Evolutionary conservation across 2,113 vertebrate genomes (phyloP), one percentile per base, ranked within the genome.

Genomic region (Silurus asotus): DNA sequence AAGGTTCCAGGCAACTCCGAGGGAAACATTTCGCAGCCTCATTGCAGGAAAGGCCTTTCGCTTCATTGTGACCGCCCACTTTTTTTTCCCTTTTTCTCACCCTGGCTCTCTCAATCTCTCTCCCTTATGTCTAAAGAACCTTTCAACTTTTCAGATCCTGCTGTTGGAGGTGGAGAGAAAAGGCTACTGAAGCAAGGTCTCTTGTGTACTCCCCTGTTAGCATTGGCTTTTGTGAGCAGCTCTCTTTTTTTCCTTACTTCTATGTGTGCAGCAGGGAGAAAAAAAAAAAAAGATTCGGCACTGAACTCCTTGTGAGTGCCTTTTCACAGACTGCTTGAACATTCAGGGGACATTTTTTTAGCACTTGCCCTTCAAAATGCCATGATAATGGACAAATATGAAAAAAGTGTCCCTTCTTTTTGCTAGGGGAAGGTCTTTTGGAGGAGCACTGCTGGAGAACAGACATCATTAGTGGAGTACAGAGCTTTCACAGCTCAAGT

Each of bases 1-100:
- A 90, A 90, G 83, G 88, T 90, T 87, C 55, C 81, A 59, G 56
- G 83, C 65, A 56, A 86, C 82, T 88, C 82, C 19, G 2, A 65
- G 58, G 20, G 76, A 85, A 86, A 56, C 70, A 55, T 82, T 62
- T 76, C 82, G 56, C 51, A 89, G 84, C 82, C 82, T 65, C 55
- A 56, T 37, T 82, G 58, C 82, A 82, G 76, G 62, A 88, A 84
- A 67, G 67, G 58, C 61, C 84, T 85, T 67, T 70, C 6, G 28
- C 45, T 76, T 81, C 61, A 85, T 48, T 48, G 84, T 28, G 64
- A 61, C n/a, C 1, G 20, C 72, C 48, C 17, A 28, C 28, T 61
- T 51, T 28, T 28, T 67, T 59, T 56, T 13, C 19, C n/a, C 53
- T 70, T 6, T 61, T 51, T 45, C 25, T 67, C 74, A 56, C 51